These are phyloP conservation scores for Microtus oregoni DNA, from an alignment of 2,113 vertebrate genomes.

Conservation along the genomic window DNA sequence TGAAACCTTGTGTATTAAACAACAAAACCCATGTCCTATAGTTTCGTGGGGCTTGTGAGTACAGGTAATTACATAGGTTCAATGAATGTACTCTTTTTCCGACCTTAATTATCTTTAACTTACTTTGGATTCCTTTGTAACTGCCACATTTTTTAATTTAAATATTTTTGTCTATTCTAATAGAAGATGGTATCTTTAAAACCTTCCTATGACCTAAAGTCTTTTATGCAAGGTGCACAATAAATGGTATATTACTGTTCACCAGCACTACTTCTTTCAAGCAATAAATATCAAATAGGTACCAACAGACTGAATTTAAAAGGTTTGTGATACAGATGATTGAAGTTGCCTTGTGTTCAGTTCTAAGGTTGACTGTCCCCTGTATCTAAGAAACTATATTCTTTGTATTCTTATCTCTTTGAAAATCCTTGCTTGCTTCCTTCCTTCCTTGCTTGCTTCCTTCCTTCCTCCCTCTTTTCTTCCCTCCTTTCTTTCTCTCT, in stretches of 20 bases:
- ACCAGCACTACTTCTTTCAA: background rate
- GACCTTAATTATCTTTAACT: constrained; percentile 3
- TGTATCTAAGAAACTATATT: too few relatives aligned
- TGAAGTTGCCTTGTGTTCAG: background rate
- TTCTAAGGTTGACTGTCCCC: background rate
- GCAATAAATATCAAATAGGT: background rate
- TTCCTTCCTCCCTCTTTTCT: too few relatives aligned
- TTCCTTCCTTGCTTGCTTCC: too few relatives aligned
- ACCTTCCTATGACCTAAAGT: background rate
- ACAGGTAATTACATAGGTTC: background rate
- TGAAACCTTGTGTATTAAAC: background rate
- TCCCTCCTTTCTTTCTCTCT: background rate
- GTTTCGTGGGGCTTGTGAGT: background rate
- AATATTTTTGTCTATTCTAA: background rate
- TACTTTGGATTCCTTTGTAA: constrained; percentile 6
- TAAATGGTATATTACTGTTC: background rate
- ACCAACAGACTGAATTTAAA: background rate
- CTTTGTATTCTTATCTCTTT: background rate
- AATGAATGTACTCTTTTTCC: background rate
- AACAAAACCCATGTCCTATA: background rate
- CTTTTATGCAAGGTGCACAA: background rate
- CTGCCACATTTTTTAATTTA: background rate
- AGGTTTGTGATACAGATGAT: background rate
- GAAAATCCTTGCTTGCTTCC: background rate
- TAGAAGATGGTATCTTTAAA: background rate